Evolutionary conservation across 92 coral and sea anemone species (phyloP).

Genomic region (Nematostella vectensis): DNA sequence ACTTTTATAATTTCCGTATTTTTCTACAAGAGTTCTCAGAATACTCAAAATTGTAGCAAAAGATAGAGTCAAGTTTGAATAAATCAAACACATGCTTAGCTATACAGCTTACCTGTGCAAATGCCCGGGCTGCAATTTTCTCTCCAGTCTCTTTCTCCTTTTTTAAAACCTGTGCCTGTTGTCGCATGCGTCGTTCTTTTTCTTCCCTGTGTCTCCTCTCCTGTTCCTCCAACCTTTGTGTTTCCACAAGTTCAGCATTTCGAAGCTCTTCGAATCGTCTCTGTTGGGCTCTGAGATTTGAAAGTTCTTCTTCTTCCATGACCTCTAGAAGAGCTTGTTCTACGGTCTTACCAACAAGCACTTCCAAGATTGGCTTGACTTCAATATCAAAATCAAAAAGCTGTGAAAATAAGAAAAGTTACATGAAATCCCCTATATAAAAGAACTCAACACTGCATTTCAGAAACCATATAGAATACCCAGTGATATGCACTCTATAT

Average conservation of each 20-base stretch:
- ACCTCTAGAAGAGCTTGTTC: slow-evolving; percentile 94
- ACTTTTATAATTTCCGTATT: too few relatives aligned
- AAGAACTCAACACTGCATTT: too few relatives aligned
- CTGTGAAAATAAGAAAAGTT: slow-evolving; percentile 33
- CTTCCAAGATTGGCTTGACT: slow-evolving; percentile 94
- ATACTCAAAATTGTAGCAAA: too few relatives aligned
- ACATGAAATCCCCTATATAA: too few relatives aligned
- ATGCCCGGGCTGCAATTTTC: slow-evolving; percentile 97
- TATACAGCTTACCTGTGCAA: slow-evolving; percentile 97
- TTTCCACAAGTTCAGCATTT: slow-evolving; percentile 96
- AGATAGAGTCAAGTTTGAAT: too few relatives aligned
- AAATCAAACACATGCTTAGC: too few relatives aligned
- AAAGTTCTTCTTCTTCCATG: slow-evolving; percentile 94
- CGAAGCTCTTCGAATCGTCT: slow-evolving; percentile 85
- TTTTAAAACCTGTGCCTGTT: slow-evolving; percentile 86
- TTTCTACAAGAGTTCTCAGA: too few relatives aligned
- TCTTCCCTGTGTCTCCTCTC: slow-evolving; percentile 96
- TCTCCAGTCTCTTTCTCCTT: slow-evolving; percentile 96
- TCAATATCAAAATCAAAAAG: slow-evolving; percentile 90
- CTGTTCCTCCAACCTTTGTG: slow-evolving; percentile 95
- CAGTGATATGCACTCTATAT: too few relatives aligned
- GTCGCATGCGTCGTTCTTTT: slow-evolving; percentile 92
- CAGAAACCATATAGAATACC: too few relatives aligned
- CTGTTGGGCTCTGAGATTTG: slow-evolving; percentile 95
- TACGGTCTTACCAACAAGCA: slow-evolving; percentile 90